Conservation (phyloP, 2,797 vertebrate species). For the Pachyuromys duprasi region DNA sequence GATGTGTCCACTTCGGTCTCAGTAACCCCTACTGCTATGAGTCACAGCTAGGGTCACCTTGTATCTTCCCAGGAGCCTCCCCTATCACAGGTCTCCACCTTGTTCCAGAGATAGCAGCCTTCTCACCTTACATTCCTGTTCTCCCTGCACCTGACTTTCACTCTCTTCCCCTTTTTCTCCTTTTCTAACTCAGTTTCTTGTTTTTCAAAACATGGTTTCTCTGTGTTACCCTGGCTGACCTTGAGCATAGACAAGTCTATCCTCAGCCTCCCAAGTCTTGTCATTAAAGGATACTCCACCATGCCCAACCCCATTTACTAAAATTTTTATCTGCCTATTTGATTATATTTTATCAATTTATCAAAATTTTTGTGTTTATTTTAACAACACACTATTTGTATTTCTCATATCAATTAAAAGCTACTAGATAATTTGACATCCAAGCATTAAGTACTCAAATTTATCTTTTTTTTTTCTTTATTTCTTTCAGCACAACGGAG, state of each 20-base stretch:
- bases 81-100: too few species aligned
- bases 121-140: too few species aligned
- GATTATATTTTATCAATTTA: slow-evolving; percentile 44
- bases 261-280: neutral
- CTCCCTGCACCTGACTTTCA: too few species aligned
- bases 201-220: neutral
- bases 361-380: slow-evolving; percentile 7
- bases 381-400: slow-evolving; percentile 33
- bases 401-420: neutral
- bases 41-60: too few species aligned
- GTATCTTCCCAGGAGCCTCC: too few species aligned
- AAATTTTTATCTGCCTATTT: slow-evolving; percentile 8
- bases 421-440: neutral
- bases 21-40: too few species aligned
- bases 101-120: too few species aligned
- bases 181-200: neutral
- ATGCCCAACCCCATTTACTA: neutral
- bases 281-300: neutral
- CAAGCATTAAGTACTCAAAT: neutral
- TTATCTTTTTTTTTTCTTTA: slow-evolving; percentile 34
- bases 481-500: slow-evolving; percentile 89
- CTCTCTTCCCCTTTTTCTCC: too few species aligned
- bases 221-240: neutral
- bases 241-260: neutral
- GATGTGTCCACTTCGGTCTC: too few species aligned